A percentile compares a stretch with the other conserved stretches of the same genome.
Conservation (phyloP, 1,140 invertebrate genomes). For the Ceratina calcarata region DNA sequence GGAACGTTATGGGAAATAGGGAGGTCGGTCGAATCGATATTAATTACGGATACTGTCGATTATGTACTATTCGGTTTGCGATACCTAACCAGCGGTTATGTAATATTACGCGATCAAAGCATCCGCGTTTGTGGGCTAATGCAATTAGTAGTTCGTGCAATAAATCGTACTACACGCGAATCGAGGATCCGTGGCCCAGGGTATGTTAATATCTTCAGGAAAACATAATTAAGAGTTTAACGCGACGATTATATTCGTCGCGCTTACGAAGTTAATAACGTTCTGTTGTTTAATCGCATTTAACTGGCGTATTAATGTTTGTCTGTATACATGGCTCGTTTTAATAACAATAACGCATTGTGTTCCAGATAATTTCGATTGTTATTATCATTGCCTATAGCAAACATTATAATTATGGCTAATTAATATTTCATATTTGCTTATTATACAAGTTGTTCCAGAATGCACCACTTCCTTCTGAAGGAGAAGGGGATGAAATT, state of each 20-base stretch:
- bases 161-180: no score
- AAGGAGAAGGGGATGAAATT: no score
- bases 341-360: slow-evolving; percentile 5
- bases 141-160: neutral
- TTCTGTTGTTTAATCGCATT: slow-evolving; percentile 22
- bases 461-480: no score
- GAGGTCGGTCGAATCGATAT: slow-evolving; percentile 20
- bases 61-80: slow-evolving; percentile 21
- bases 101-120: slow-evolving; percentile 38
- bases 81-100: slow-evolving; percentile 32
- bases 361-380: neutral
- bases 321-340: neutral
- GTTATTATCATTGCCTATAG: neutral
- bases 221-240: slow-evolving; percentile 1
- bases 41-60: slow-evolving; percentile 41
- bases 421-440: slow-evolving; percentile 9
- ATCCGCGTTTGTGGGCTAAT: slow-evolving; percentile 17
- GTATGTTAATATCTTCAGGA: slow-evolving; percentile 1
- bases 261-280: neutral
- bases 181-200: neutral
- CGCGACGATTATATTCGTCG: neutral
- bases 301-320: slow-evolving; percentile 23
- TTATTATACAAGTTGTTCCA: no score
- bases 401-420: neutral
- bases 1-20: neutral